phyloP scores from a whole-genome alignment of 2,113 vertebrate species.

The Semicossyphus pulcher region DNA sequence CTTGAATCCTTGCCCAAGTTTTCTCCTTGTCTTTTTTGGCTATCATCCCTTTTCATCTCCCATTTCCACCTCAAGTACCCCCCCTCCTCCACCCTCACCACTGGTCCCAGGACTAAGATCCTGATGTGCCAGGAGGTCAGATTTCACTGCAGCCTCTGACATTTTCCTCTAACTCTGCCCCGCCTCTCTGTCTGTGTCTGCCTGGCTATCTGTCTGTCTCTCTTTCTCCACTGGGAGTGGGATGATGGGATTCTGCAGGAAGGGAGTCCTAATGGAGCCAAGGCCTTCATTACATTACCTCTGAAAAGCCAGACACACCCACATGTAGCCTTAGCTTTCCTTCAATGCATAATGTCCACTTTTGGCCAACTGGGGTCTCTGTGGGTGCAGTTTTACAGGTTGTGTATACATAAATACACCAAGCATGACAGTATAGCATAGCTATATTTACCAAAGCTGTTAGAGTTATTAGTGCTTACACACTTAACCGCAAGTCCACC shows the following conservation, averaged over 20 bases:
- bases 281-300: constrained; percentile 75
- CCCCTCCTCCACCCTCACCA: constrained; percentile 7
- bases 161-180: constrained; percentile 54
- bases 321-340: constrained; percentile 17
- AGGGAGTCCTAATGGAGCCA: constrained; percentile 71
- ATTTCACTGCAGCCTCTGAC: constrained; percentile 71
- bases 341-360: constrained; percentile 15
- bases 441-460: constrained; percentile 50
- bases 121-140: constrained; percentile 65
- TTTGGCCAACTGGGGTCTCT: constrained; percentile 19
- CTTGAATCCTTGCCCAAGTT: constrained; percentile 27
- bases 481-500: constrained; percentile 23
- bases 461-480: constrained; percentile 36
- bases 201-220: constrained; percentile 33
- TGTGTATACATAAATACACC: background rate
- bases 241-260: constrained; percentile 74
- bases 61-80: constrained; percentile 23
- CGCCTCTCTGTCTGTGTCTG: constrained; percentile 38
- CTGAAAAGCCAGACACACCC: constrained; percentile 41
- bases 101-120: constrained; percentile 12
- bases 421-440: constrained; percentile 12
- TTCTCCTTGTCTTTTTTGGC: constrained; percentile 19
- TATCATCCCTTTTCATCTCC: constrained; percentile 23
- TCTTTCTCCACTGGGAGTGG: constrained; percentile 63
- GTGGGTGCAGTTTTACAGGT: background rate